These are phyloP conservation scores for Hyperopisus bebe DNA, from an alignment of 2,113 vertebrate genomes.

Conservation along the genomic window DNA sequence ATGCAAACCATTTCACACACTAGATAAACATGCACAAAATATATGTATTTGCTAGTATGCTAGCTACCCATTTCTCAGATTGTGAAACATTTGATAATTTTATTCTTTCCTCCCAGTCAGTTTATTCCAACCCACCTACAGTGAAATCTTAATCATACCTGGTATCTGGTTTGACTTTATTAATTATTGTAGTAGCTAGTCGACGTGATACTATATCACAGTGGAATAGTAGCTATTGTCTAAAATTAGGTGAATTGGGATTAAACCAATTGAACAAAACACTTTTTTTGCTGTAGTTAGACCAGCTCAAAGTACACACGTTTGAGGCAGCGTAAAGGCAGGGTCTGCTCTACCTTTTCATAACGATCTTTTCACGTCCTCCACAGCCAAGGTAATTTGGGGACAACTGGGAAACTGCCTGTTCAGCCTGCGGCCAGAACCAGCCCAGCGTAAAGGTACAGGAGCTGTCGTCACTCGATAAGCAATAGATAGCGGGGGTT, in stretches of 20 bases:
- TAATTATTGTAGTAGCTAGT: not conserved
- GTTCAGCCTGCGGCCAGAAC: not conserved
- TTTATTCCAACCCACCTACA: not conserved
- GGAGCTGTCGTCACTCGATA: not conserved
- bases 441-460: not conserved
- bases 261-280: not conserved
- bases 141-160: not conserved
- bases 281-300: not conserved
- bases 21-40: not conserved
- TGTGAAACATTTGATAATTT: not conserved
- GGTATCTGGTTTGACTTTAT: not conserved
- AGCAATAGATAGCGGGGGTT: not conserved
- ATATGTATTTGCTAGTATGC: not conserved
- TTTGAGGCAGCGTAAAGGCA: not conserved
- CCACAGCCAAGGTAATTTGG: not conserved
- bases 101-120: not conserved
- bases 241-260: not conserved
- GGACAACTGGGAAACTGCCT: not conserved
- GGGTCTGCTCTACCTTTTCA: not conserved
- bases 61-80: not conserved
- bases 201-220: not conserved
- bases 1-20: not conserved
- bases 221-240: not conserved
- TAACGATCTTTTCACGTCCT: not conserved
- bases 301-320: not conserved